A percentile compares a stretch with the other conserved stretches of the same genome.
Conservation (phyloP, 92 coral and sea anemone genomes). For the Anthopleura xanthogrammica region DNA sequence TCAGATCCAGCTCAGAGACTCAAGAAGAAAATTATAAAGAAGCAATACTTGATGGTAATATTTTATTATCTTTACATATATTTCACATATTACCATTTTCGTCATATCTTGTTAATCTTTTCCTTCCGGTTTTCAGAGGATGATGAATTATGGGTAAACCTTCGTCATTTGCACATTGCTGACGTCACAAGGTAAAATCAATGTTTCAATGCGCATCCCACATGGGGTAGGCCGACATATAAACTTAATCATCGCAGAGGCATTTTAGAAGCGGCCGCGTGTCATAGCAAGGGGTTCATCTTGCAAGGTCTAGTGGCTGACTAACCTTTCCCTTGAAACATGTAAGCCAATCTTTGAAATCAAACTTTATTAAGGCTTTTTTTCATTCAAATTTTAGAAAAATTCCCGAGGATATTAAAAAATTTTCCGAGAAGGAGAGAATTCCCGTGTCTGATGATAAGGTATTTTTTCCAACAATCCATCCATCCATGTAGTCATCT, state of each 20-base stretch:
- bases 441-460: conserved; percentile 45
- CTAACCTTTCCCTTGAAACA: too few species aligned
- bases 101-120: background rate
- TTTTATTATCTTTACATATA: background rate
- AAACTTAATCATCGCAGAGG: background rate
- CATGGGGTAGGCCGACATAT: background rate
- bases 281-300: too few species aligned
- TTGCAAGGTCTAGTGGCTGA: background rate
- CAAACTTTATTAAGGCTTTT: background rate
- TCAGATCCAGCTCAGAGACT: background rate
- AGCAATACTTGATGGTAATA: conserved; percentile 81
- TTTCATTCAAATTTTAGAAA: conserved; percentile 21
- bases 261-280: background rate
- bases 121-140: conserved; percentile 54
- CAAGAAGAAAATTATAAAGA: conserved; percentile 43
- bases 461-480: conserved; percentile 25
- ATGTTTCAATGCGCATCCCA: background rate
- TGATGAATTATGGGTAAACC: conserved; percentile 88
- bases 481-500: background rate
- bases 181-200: conserved; percentile 82
- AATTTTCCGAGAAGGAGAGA: conserved; percentile 41
- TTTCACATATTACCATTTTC: too few species aligned
- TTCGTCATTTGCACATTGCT: conserved; percentile 95
- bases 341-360: background rate
- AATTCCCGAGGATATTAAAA: conserved; percentile 52